These are phyloP conservation scores for Zingel zingel DNA, from an alignment of 2,113 vertebrate species.

Conservation along the genomic window DNA sequence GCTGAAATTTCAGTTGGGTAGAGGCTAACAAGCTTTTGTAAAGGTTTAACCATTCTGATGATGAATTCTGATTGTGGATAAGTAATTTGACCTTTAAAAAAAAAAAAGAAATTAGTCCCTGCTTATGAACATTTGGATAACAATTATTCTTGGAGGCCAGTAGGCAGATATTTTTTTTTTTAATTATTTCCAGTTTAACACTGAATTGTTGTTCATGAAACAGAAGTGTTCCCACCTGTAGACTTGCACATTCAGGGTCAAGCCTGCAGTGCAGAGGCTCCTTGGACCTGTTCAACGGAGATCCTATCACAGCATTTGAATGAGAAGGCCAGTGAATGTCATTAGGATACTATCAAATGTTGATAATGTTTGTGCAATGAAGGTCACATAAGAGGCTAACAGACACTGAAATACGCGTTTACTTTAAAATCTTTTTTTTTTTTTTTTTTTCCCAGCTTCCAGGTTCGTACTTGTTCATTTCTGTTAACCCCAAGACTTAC, in stretches of 20 bases:
- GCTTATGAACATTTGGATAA: background rate
- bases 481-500: background rate
- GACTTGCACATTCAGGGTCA: background rate
- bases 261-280: background rate
- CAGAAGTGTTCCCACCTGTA: background rate
- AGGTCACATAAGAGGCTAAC: background rate
- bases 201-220: background rate
- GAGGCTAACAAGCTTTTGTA: background rate
- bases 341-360: background rate
- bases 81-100: background rate
- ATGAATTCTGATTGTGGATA: background rate
- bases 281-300: background rate
- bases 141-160: background rate
- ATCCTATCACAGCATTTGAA: slow-evolving; percentile 22
- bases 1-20: background rate
- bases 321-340: slow-evolving; percentile 27
- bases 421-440: slow-evolving; percentile 68
- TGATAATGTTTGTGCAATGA: background rate
- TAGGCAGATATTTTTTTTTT: background rate
- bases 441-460: slow-evolving; percentile 9
- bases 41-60: background rate
- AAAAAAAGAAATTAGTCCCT: background rate
- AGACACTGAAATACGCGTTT: slow-evolving; percentile 29
- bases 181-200: background rate
- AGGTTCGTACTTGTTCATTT: background rate